Evolutionary conservation across 2,888 invertebrate species (phyloP).

Genomic region (Cryptophagus acutangulus): DNA sequence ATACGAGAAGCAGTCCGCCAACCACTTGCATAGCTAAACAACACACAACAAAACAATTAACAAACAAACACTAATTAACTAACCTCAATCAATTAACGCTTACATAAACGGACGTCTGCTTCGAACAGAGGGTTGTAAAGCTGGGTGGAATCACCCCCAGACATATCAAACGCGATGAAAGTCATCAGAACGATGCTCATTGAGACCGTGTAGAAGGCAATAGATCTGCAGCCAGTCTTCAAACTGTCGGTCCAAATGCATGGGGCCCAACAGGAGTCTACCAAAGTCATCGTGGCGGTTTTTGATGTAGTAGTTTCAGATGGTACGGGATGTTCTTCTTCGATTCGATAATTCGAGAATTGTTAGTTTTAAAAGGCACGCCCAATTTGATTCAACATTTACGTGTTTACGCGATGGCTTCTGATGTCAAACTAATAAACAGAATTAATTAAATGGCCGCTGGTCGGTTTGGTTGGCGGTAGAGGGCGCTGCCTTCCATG

Average conservation of each 20-base stretch:
- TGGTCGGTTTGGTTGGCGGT: too few relatives aligned
- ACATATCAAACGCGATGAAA: constrained; percentile 68
- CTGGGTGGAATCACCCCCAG: constrained; percentile 85
- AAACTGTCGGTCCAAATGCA: constrained; percentile 79
- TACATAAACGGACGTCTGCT: constrained; percentile 72
- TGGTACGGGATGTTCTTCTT: too few relatives aligned
- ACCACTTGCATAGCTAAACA: constrained; percentile 65
- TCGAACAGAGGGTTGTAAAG: constrained; percentile 86
- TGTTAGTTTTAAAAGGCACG: too few relatives aligned
- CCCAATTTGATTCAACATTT: too few relatives aligned
- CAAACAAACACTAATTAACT: constrained; percentile 6
- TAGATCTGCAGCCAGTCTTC: constrained; percentile 69
- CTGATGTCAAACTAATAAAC: too few relatives aligned
- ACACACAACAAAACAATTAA: constrained; percentile 15
- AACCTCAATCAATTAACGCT: constrained; percentile 50
- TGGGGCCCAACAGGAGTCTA: constrained; percentile 83
- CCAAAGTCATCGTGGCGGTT: constrained; percentile 57
- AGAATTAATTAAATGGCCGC: too few relatives aligned
- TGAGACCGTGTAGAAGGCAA: constrained; percentile 74
- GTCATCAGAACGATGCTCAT: constrained; percentile 71
- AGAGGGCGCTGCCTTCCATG: too few relatives aligned
- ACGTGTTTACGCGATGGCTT: too few relatives aligned
- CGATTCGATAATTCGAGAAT: too few relatives aligned
- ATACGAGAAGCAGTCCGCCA: constrained; percentile 60
- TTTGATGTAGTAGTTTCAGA: too few relatives aligned